Conservation (phyloP, 2,797 vertebrate species). For the Denticeps clupeoides region DNA sequence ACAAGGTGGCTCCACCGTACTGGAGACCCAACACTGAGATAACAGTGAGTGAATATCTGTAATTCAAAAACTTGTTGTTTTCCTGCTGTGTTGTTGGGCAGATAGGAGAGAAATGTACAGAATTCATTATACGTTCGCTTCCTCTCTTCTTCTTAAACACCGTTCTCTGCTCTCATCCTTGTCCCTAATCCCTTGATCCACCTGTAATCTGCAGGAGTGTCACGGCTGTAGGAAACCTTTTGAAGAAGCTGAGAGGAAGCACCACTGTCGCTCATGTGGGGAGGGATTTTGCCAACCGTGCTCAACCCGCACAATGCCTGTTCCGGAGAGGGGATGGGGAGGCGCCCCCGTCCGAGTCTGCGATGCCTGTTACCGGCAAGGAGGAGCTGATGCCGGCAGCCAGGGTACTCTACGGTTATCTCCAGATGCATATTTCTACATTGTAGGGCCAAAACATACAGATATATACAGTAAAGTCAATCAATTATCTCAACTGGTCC, state of each 20-base stretch:
- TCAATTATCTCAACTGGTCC: too few relatives aligned
- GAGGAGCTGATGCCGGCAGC: constrained; percentile 40
- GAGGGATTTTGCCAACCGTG: constrained; percentile 74
- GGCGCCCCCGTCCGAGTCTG: constrained; percentile 62
- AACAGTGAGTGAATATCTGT: constrained; percentile 45
- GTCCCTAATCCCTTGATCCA: background rate
- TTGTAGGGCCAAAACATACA: too few relatives aligned
- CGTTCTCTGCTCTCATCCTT: background rate
- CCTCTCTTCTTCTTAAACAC: background rate
- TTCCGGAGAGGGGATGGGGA: constrained; percentile 73
- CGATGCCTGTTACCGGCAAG: constrained; percentile 52
- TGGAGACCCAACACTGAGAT: constrained; percentile 71
- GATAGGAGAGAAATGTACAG: too few relatives aligned
- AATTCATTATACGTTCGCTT: background rate
- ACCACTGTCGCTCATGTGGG: constrained; percentile 70
- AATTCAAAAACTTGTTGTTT: background rate
- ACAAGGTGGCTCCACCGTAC: constrained; percentile 69
- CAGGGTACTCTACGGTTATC: too few relatives aligned
- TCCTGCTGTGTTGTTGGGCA: too few relatives aligned
- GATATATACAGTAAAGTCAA: too few relatives aligned
- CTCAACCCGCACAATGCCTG: constrained; percentile 64
- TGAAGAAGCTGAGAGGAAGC: constrained; percentile 63
- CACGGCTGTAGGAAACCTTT: constrained; percentile 56
- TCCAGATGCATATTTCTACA: too few relatives aligned
- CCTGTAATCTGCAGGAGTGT: constrained; percentile 54